These are phyloP conservation scores for Pseudomyrmex sp. DNA, from an alignment of 1,140 invertebrate species.

Conservation along the genomic window DNA sequence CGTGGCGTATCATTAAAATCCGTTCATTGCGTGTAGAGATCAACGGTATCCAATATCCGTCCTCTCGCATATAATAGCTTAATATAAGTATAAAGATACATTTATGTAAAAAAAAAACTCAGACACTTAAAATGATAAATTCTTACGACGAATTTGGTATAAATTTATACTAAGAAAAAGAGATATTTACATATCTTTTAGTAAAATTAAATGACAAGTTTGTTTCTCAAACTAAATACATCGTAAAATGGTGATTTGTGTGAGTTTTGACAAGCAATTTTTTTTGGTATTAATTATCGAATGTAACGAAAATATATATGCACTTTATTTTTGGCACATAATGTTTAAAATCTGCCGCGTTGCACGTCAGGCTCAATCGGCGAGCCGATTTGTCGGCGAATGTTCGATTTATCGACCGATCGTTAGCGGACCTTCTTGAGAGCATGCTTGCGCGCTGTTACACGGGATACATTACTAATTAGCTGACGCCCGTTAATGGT, in stretches of 20 bases:
- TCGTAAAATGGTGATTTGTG: neutral
- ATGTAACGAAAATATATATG: neutral
- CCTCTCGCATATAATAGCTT: too few species aligned
- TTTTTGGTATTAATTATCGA: neutral
- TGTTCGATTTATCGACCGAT: constrained; percentile 71
- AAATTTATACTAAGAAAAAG: neutral
- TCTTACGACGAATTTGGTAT: constrained; percentile 2
- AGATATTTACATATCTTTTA: neutral
- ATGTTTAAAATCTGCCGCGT: constrained; percentile 38
- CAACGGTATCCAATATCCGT: too few species aligned
- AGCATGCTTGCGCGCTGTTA: constrained; percentile 42
- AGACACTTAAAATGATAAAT: neutral
- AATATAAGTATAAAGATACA: too few species aligned
- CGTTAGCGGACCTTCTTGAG: constrained; percentile 60
- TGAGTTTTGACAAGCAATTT: neutral
- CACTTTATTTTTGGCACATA: constrained; percentile 1
- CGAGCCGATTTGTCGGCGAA: constrained; percentile 64
- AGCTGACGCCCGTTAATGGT: constrained; percentile 78
- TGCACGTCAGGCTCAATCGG: constrained; percentile 58
- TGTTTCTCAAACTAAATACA: neutral
- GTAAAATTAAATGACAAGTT: neutral
- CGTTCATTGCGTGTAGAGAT: neutral
- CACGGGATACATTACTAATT: constrained; percentile 71
- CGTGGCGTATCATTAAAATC: constrained; percentile 36
- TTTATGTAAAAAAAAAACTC: neutral